A percentile compares a stretch with the other conserved stretches of the same genome.
These are phyloP conservation scores for Ischnura elegans DNA, from an alignment of 2,888 invertebrate species.

Conservation along the genomic window DNA sequence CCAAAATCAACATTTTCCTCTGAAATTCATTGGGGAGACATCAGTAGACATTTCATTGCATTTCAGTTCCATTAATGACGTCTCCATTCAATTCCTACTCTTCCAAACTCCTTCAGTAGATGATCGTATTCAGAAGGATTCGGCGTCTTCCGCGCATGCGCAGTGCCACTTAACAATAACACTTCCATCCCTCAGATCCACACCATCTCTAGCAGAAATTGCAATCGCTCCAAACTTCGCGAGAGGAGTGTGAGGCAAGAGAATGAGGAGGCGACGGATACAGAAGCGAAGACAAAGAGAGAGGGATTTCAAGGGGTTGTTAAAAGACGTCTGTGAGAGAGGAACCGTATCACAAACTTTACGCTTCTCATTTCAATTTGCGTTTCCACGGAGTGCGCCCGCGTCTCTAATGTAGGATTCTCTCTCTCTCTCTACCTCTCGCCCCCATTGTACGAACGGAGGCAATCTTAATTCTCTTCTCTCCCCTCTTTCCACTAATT, in stretches of 20 bases:
- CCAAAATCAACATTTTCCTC: too few relatives aligned
- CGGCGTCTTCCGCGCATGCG: not conserved
- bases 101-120: not conserved
- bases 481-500: not conserved
- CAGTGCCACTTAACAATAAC: not conserved
- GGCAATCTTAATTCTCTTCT: constrained; percentile 63
- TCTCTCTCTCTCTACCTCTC: not conserved
- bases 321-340: not conserved
- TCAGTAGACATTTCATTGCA: too few relatives aligned
- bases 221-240: not conserved
- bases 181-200: not conserved
- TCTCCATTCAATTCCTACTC: not conserved
- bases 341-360: not conserved
- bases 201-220: not conserved
- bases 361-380: not conserved
- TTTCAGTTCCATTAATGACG: not conserved
- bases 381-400: not conserved
- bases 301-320: not conserved
- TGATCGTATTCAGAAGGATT: not conserved
- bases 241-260: not conserved
- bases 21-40: too few relatives aligned
- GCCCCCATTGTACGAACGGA: constrained; percentile 15
- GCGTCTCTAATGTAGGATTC: not conserved
- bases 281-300: not conserved
- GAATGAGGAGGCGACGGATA: not conserved